Conservation (phyloP, 2,888 invertebrate species). For the Auanema sp. region DNA sequence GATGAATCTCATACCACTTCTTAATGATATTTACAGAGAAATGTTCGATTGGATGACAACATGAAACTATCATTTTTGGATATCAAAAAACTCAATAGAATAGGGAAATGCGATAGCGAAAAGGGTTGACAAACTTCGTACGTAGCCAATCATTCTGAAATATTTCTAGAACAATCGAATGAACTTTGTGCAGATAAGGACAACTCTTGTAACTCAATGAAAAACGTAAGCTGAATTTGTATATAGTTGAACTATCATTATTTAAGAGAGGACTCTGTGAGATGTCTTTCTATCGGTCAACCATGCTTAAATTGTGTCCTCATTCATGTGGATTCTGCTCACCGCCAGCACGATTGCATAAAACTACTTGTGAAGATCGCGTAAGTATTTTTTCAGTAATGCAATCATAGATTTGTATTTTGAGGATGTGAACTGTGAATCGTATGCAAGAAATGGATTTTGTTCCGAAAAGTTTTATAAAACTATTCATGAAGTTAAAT, state of each 20-base stretch:
- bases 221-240: background rate
- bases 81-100: conserved; percentile 39
- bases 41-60: conserved; percentile 40
- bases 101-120: conserved; percentile 34
- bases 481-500: conserved; percentile 22
- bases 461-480: conserved; percentile 29
- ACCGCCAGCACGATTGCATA: background rate
- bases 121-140: background rate
- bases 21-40: conserved; percentile 18
- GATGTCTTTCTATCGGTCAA: conserved; percentile 24
- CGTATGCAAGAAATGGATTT: conserved; percentile 33
- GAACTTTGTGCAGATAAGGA: conserved; percentile 5
- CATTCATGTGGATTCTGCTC: conserved; percentile 9
- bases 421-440: conserved; percentile 24
- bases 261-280: conserved; percentile 31
- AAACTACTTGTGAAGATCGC: background rate
- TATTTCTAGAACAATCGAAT: no score
- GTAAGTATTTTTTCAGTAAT: conserved; percentile 11
- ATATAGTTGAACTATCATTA: background rate
- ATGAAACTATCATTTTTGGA: conserved; percentile 41
- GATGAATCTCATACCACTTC: background rate
- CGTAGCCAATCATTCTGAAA: no score
- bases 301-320: conserved; percentile 7
- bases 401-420: conserved; percentile 2
- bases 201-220: background rate